Evolutionary conservation across 1,140 invertebrate species (phyloP).

Genomic region (Tenebrio molitor): DNA sequence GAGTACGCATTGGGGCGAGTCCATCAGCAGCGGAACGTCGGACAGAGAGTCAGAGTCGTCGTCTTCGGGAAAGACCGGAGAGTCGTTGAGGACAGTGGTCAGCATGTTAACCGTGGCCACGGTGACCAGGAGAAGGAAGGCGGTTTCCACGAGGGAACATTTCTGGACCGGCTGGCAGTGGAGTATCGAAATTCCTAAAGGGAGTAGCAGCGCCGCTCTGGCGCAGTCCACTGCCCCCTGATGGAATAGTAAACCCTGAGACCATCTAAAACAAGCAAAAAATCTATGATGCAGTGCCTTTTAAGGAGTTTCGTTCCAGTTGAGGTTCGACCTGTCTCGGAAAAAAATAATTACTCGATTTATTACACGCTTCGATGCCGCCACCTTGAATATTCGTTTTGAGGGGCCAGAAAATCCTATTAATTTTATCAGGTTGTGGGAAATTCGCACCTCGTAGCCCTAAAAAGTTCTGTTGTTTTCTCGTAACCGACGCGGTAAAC

Average conservation of each 20-base stretch:
- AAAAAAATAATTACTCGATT: not conserved
- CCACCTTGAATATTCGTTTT: not conserved
- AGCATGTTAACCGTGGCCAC: constrained; percentile 93
- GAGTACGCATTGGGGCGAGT: constrained; percentile 81
- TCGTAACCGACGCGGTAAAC: too few relatives aligned
- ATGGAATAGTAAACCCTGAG: constrained; percentile 88
- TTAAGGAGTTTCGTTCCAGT: not conserved
- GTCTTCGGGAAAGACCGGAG: constrained; percentile 86
- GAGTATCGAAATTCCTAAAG: constrained; percentile 85
- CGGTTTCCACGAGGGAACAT: constrained; percentile 91
- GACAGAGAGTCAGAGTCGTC: constrained; percentile 77
- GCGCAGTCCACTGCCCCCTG: constrained; percentile 89
- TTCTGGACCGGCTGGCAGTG: constrained; percentile 87
- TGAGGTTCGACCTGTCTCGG: not conserved
- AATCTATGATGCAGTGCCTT: not conserved
- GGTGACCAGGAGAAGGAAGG: constrained; percentile 88
- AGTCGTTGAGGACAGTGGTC: constrained; percentile 90
- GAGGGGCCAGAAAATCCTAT: not conserved
- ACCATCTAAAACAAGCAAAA: constrained; percentile 78
- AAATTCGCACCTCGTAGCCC: not conserved
- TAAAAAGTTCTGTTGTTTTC: not conserved
- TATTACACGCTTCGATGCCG: not conserved
- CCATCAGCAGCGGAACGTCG: constrained; percentile 62
- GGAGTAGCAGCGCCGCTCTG: constrained; percentile 83
- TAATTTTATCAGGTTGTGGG: not conserved